Evolutionary conservation across 2,113 vertebrate genomes (phyloP).

Genomic region (Todiramphus chloris): DNA sequence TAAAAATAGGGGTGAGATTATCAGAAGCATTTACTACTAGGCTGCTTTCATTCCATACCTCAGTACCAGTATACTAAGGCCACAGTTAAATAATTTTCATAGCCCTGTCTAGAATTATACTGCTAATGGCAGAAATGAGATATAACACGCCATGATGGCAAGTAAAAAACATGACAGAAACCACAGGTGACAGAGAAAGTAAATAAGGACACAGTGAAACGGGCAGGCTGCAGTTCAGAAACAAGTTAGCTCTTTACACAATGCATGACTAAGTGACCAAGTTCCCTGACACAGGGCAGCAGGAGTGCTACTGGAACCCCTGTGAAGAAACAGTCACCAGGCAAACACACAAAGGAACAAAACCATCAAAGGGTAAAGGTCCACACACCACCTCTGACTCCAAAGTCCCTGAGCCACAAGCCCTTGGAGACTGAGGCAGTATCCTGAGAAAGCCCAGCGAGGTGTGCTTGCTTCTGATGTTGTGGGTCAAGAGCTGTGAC

Average conservation of each 20-base stretch:
- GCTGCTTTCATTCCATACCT: neutral
- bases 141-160: fast-evolving
- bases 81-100: neutral
- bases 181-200: neutral
- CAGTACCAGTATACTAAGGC: neutral
- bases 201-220: neutral
- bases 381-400: neutral
- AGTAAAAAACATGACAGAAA: neutral
- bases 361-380: neutral
- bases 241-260: neutral
- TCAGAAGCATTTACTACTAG: neutral
- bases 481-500: neutral
- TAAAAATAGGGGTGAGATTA: neutral
- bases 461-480: neutral
- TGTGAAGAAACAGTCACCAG: neutral
- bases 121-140: neutral
- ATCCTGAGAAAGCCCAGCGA: neutral
- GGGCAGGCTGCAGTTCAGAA: neutral
- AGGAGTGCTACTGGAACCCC: neutral
- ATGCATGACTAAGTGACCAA: neutral
- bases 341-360: neutral
- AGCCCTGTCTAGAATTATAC: neutral
- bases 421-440: neutral
- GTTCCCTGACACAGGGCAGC: neutral
- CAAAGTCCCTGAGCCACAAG: neutral